Percentiles rank a stretch among this genome's conserved stretches.
These are phyloP conservation scores for Athetis lepigone DNA, from an alignment of 2,888 invertebrate species.

Conservation along the genomic window DNA sequence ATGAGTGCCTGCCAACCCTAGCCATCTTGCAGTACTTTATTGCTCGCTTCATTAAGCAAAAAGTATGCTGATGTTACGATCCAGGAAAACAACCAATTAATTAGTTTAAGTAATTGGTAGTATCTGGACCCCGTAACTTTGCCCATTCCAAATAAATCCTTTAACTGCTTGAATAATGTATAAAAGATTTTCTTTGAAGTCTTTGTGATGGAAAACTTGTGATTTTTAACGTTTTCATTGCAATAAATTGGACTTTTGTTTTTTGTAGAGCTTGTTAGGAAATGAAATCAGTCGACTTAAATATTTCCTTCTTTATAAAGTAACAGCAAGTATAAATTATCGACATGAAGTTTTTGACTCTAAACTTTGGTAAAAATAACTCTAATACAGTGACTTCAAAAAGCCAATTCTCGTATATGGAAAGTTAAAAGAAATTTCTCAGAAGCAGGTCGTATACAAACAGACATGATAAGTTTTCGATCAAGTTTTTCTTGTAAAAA, in stretches of 20 bases:
- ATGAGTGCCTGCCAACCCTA: conserved; percentile 69
- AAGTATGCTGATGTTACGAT: conserved; percentile 86
- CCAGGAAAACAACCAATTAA: conserved; percentile 86
- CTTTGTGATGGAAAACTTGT: conserved; percentile 37
- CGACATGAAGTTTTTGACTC: background rate
- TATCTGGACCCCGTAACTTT: conserved; percentile 78
- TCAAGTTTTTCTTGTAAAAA: conserved; percentile 69
- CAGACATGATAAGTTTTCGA: conserved; percentile 71
- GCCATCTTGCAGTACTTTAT: conserved; percentile 75
- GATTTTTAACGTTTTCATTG: conserved; percentile 40
- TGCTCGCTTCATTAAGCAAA: conserved; percentile 85
- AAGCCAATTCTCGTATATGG: conserved; percentile 4
- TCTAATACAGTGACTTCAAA: conserved; percentile 8
- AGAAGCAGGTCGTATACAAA: conserved; percentile 68
- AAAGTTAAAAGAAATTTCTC: conserved; percentile 37
- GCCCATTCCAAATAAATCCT: conserved; percentile 80
- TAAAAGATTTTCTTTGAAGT: conserved; percentile 64
- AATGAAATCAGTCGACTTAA: conserved; percentile 4
- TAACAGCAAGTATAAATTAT: background rate
- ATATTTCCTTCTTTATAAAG: conserved; percentile 12
- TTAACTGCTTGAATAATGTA: conserved; percentile 79
- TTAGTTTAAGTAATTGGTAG: conserved; percentile 87
- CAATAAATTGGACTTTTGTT: conserved; percentile 15
- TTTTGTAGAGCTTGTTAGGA: conserved; percentile 15
- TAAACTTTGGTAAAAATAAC: background rate